Evolutionary conservation across 2,888 invertebrate genomes (phyloP), one percentile per base, ranked within the genome.

Genomic region (Noctua fimbriata): DNA sequence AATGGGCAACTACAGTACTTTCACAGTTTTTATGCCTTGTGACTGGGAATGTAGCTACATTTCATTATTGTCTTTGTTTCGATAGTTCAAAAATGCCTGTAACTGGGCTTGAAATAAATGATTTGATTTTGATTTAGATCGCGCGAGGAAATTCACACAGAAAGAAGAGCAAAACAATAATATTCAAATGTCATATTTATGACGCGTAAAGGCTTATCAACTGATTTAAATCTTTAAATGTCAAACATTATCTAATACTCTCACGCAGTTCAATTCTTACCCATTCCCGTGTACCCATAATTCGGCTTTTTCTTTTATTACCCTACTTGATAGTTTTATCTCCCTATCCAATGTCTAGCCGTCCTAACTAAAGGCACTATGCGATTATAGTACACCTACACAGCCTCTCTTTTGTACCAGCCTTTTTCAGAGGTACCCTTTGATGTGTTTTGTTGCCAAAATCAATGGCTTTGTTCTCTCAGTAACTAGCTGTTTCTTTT

Each of bases 381-480:
- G 58, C 86, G 69, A 86, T 74, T 86, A 69, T 41, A 69, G 32
- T 65, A 24, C 44, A 79, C 44, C 24, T 52, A 65, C 24, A 24
- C 18, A 49, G 32, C 49, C 74, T 66, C 49, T 36, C 69, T 77
- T 49, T 63, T 32, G 21, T 65, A 55, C 16, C 24, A 58, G 41
- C 63, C 71, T 76, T 86, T 83, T 82, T 49, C 63, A 82, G 66
- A 63, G 87, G 76, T 71, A 83, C 73, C 58, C 75, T 84, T 87
- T 87, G 80, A 87, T 70, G 67, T 87, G 73, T 88, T 85, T 85
- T 81, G 76, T 88, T 76, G 55, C 76, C 72, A 72, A 85, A 85
- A 79, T 87, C 77, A 83, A 76, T 71, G 76, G 73, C 84, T 87
- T 89, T 89, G 87, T 87, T 87, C 72, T 18, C 60, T 75, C 41